A percentile compares a stretch with the other conserved stretches of the same genome.
Evolutionary conservation across 2,113 vertebrate species (phyloP).

Genomic region (Antechinus flavipes): DNA sequence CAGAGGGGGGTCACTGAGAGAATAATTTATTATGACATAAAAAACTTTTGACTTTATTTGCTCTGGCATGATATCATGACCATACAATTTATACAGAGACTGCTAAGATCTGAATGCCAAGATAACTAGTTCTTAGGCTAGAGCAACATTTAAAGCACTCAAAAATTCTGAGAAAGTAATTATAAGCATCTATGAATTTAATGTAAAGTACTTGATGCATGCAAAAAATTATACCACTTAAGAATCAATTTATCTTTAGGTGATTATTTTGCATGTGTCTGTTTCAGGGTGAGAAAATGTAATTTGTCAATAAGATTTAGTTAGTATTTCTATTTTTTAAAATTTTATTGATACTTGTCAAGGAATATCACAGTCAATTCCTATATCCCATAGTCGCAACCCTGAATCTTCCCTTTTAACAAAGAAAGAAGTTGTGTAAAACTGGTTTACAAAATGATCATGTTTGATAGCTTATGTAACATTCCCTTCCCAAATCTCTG

Average conservation of each 20-base stretch:
- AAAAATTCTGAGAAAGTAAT: slow-evolving; percentile 54
- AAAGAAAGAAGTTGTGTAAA: not conserved
- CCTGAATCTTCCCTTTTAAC: not conserved
- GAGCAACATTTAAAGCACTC: slow-evolving; percentile 40
- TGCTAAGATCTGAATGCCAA: slow-evolving; percentile 36
- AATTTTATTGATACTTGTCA: not conserved
- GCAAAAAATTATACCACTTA: slow-evolving; percentile 55
- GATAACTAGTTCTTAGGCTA: slow-evolving; percentile 46
- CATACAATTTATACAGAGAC: slow-evolving; percentile 51
- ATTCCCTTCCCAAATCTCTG: not conserved
- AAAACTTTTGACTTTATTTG: slow-evolving; percentile 51
- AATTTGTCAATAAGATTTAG: slow-evolving; percentile 69
- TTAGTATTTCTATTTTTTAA: slow-evolving; percentile 38
- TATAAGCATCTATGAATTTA: slow-evolving; percentile 51
- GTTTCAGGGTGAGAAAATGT: slow-evolving; percentile 49
- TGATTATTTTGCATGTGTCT: slow-evolving; percentile 53
- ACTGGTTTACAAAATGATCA: not conserved
- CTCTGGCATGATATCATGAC: slow-evolving; percentile 25
- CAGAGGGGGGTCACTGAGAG: slow-evolving; percentile 29
- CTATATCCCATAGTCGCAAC: not conserved
- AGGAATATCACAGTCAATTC: not conserved
- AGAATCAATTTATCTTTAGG: slow-evolving; percentile 59
- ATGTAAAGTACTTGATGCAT: slow-evolving; percentile 41
- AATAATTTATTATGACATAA: slow-evolving; percentile 33
- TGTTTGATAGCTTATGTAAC: not conserved